These are phyloP conservation scores for Porites lobata DNA, from an alignment of 92 coral and sea anemone genomes.

Conservation along the genomic window DNA sequence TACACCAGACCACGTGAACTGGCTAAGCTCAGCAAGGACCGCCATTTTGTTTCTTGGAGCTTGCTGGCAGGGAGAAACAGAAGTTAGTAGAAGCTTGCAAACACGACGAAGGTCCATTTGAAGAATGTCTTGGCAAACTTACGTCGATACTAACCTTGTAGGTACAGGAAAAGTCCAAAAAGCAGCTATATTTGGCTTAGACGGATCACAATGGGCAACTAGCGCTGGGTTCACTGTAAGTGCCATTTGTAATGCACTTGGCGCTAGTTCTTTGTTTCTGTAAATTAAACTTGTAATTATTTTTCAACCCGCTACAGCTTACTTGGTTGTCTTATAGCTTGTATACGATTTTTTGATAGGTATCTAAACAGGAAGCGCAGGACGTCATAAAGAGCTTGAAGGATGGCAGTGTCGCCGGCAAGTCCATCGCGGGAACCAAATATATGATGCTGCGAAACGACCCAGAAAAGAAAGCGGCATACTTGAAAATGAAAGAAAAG, in stretches of 20 bases:
- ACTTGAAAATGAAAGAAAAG: conserved; percentile 81
- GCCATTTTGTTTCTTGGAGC: conserved; percentile 13
- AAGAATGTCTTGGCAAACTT: conserved; percentile 89
- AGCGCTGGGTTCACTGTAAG: conserved; percentile 83
- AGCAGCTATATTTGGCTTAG: conserved; percentile 83
- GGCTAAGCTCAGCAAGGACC: conserved; percentile 6
- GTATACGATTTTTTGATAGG: conserved; percentile 39
- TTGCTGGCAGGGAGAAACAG: not conserved
- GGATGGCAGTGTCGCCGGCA: conserved; percentile 81
- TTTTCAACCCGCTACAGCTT: not conserved
- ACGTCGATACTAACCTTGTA: conserved; percentile 80
- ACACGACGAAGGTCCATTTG: not conserved
- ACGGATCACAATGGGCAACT: conserved; percentile 83
- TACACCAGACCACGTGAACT: conserved; percentile 10
- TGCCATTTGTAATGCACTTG: not conserved
- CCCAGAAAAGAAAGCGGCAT: conserved; percentile 67
- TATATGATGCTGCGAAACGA: conserved; percentile 93
- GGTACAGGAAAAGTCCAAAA: conserved; percentile 79
- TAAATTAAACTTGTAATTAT: too few species aligned
- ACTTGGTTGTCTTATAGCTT: not conserved
- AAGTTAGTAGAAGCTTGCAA: not conserved
- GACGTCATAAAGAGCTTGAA: conserved; percentile 83
- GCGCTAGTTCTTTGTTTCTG: not conserved
- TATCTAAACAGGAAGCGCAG: conserved; percentile 68
- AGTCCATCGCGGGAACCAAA: conserved; percentile 69